Evolutionary conservation across 2,113 vertebrate genomes (phyloP), one percentile per base, ranked within the genome.

Genomic region (Sylvia atricapilla): DNA sequence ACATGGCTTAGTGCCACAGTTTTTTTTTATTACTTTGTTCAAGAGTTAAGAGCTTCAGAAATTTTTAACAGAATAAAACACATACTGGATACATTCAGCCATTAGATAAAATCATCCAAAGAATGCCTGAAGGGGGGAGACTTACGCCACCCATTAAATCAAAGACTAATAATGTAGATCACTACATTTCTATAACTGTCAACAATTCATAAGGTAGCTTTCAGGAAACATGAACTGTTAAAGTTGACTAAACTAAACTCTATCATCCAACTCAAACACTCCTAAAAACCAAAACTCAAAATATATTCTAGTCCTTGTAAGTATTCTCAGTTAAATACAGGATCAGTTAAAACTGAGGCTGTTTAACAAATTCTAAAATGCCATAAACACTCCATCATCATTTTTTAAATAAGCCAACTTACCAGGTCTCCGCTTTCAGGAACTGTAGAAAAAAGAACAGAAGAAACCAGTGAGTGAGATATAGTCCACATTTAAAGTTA

Each of bases 391-490:
- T 16, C 21, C 24, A 63, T 6, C 5, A 10, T 17, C 1, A 17
- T 33, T 78, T 44, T 84, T 82, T 27, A 87, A 81, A 20, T 31
- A 86, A 74, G 43, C 8, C 41, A 41, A 97, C 99, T 99, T 96
- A 99, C 99, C 99, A 99, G 79, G 39, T 99, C 99, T 95, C 98
- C 99, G 95, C 93, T 99, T 97, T 99, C 99, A 83, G 99, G 99
- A 97, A 99, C 99, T 99, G 97, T 8, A 96, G 89, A 46, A 50
- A 86, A 93, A 89, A 74, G 46, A 81, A 84, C n/a, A 64, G 12
- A 84, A 73, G n/a, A 82, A 90, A 72, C 2, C 72, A 49, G 20
- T 94, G 73, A 89, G 84, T 20, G 30, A 67, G 59, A 70, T 86
- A 90, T 8, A 78, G 11, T 41, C 7, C 22, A 59, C 13, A 64